Conservation (phyloP, 1,140 invertebrate genomes). For the Pseudomyrmex flavicornis region DNA sequence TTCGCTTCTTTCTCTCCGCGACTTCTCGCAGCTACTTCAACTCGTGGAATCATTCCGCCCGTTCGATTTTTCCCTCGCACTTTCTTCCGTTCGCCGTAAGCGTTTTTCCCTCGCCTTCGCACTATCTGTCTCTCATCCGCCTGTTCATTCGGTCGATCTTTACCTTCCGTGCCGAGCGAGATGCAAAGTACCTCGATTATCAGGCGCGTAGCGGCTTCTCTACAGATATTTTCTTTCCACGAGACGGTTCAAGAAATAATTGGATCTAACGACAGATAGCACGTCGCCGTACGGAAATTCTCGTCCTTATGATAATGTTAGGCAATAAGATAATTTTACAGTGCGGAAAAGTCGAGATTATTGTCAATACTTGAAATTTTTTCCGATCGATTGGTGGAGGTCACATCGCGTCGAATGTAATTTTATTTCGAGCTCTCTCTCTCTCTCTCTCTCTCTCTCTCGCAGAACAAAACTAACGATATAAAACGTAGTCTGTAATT, state of each 20-base stretch:
- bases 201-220: constrained; percentile 51
- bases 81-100: neutral
- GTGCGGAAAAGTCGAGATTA: constrained; percentile 51
- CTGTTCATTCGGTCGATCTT: constrained; percentile 31
- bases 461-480: neutral
- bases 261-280: constrained; percentile 65
- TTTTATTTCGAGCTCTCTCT: constrained; percentile 36
- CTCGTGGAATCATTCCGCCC: neutral
- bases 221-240: constrained; percentile 66
- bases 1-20: constrained; percentile 52
- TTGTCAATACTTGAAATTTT: constrained; percentile 56
- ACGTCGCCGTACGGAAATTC: constrained; percentile 39
- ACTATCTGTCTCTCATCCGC: constrained; percentile 35
- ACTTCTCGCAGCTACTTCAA: constrained; percentile 63
- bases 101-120: constrained; percentile 5
- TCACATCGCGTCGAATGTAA: constrained; percentile 8
- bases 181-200: constrained; percentile 71
- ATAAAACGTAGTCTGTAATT: constrained; percentile 38
- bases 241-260: constrained; percentile 52
- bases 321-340: constrained; percentile 18
- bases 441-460: neutral
- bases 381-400: constrained; percentile 23
- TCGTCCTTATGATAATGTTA: constrained; percentile 56
- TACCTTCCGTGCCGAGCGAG: constrained; percentile 17
- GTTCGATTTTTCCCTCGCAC: neutral